phyloP scores from a whole-genome alignment of 2,888 invertebrate species.

The Ferdinandea cuprea region DNA sequence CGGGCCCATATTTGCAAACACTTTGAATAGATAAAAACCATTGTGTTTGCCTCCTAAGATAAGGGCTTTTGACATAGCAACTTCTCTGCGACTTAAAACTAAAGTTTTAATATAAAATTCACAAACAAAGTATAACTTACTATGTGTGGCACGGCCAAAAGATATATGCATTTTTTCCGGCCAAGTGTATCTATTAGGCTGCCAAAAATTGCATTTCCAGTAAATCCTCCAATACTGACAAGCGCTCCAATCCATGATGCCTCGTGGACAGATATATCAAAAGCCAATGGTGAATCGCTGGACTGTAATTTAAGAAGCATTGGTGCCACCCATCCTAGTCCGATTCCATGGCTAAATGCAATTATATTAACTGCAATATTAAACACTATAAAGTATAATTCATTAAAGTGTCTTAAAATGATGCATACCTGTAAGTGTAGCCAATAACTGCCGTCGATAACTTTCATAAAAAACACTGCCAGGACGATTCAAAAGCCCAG shows the following conservation, averaged over 20 bases:
- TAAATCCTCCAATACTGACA: constrained; percentile 79
- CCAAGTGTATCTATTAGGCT: constrained; percentile 79
- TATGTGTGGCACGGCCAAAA: constrained; percentile 80
- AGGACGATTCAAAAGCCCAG: constrained; percentile 29
- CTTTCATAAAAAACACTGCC: constrained; percentile 37
- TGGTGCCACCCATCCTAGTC: constrained; percentile 81
- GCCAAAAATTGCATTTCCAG: constrained; percentile 80
- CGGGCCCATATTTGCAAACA: too few relatives aligned
- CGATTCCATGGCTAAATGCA: constrained; percentile 80
- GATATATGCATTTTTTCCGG: constrained; percentile 78
- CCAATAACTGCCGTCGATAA: constrained; percentile 45
- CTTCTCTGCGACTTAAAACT: neutral
- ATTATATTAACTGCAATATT: constrained; percentile 79
- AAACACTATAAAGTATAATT: neutral
- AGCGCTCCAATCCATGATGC: constrained; percentile 81
- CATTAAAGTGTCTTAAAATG: neutral
- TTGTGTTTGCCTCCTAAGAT: too few relatives aligned
- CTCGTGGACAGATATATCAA: constrained; percentile 78
- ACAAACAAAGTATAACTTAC: constrained; percentile 75
- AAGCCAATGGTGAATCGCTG: constrained; percentile 77
- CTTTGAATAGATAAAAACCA: too few relatives aligned
- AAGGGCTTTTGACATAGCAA: too few relatives aligned
- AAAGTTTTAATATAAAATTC: too few relatives aligned
- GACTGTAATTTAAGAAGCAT: constrained; percentile 78
- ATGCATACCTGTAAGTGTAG: constrained; percentile 46